A percentile compares a stretch with the other conserved stretches of the same genome.
Evolutionary conservation across 2,113 vertebrate species (phyloP).

Genomic region (Lepus americanus): DNA sequence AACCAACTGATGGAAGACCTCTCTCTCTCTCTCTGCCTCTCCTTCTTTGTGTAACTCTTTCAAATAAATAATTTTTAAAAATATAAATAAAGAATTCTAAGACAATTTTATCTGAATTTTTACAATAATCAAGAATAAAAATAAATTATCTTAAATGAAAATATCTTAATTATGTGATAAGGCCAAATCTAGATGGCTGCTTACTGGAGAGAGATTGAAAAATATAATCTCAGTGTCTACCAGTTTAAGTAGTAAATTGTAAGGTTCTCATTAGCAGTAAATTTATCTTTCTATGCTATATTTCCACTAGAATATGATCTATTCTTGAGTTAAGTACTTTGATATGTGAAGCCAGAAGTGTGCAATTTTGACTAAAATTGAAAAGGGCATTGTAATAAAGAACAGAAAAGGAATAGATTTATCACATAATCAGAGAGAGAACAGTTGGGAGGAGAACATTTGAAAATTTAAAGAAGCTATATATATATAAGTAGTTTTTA

Average conservation of each 20-base stretch:
- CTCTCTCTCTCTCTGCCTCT: too few relatives aligned
- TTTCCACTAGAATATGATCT: conserved; percentile 43
- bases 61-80: too few relatives aligned
- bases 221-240: neutral
- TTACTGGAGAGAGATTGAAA: conserved; percentile 29
- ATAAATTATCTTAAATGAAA: neutral
- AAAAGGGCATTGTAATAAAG: neutral
- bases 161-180: conserved; percentile 33
- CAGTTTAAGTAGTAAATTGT: neutral
- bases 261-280: conserved; percentile 25
- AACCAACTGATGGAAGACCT: too few relatives aligned
- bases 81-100: conserved; percentile 1
- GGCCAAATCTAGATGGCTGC: neutral
- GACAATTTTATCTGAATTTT: conserved; percentile 41
- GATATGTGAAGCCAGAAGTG: neutral
- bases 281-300: conserved; percentile 1
- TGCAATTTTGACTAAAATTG: conserved; percentile 41
- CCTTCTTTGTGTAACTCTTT: too few relatives aligned
- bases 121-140: conserved; percentile 51
- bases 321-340: neutral
- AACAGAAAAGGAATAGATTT: conserved; percentile 32
- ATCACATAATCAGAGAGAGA: conserved; percentile 12
- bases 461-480: conserved; percentile 31
- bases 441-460: neutral
- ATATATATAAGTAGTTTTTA: conserved; percentile 4